Evolutionary conservation across 2,888 invertebrate species (phyloP).

Genomic region (Chrysomela aeneicollis): DNA sequence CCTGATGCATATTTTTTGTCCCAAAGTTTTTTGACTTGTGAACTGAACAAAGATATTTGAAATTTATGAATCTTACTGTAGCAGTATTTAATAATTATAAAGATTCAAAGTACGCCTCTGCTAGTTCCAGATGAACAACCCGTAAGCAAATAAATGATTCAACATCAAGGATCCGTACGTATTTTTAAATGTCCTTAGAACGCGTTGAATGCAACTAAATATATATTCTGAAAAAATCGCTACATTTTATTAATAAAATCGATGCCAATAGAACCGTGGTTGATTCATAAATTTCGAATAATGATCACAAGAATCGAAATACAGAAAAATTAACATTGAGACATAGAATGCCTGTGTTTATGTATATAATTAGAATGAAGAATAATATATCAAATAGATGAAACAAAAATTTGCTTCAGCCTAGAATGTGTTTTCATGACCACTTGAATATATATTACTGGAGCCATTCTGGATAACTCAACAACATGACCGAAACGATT

Average conservation of each 20-base stretch:
- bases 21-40: too few species aligned
- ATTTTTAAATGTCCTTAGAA: slow-evolving; percentile 26
- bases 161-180: slow-evolving; percentile 14
- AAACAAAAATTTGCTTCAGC: background rate
- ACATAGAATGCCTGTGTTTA: background rate
- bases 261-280: background rate
- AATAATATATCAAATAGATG: background rate
- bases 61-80: too few species aligned
- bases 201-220: slow-evolving; percentile 26
- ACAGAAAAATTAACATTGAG: background rate
- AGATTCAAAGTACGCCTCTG: background rate
- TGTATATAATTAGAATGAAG: background rate
- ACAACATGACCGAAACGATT: too few species aligned
- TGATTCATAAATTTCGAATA: background rate
- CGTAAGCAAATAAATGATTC: slow-evolving; percentile 11
- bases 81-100: too few species aligned
- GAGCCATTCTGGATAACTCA: too few species aligned
- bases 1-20: too few species aligned
- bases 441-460: background rate
- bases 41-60: too few species aligned
- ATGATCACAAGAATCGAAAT: background rate
- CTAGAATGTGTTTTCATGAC: background rate
- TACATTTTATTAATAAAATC: background rate
- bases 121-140: background rate
- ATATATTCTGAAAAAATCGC: slow-evolving; percentile 13